Base-by-base conservation (phyloP, 2,797 vertebrate genomes). In the Sandelia bainsii region DNA sequence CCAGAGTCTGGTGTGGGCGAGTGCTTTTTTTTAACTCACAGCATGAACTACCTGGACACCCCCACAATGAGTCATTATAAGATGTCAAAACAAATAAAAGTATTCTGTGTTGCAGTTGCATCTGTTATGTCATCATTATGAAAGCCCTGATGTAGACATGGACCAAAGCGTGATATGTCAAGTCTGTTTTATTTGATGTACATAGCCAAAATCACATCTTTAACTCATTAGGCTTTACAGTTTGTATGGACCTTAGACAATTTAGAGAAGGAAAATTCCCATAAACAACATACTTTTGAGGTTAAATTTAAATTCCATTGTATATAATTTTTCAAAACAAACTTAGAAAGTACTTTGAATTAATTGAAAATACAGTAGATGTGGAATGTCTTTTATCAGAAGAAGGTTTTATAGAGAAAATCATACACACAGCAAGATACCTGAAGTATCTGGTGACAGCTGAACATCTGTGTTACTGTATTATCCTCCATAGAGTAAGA, bases 401-500 rank as follows among this genome's bases (percentile, higher is more conserved):
- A 8, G 5, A 5, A 44, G 2, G 19, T 51, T 58, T 50, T 23
- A n/a, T 5, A 8, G 12, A 60, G 25, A 3, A 8, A 70, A 37
- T 27, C 49, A 22, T 16, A 39, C 57, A 16, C 57, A 16, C 50
- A 34, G 32, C 14, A 54, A 11, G 0, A 64, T 46, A 72, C 65
- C 62, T 65, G 51, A 51, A 53, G 61, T 57, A 77, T 79, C 17
- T 32, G 48, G 69, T 83, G 64, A 80, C 52, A 46, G 37, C 25
- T 67, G 27, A 76, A 86, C 81, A 91, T 83, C 89, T 91, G 89
- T 46, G 56, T 62, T 25, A 25, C 68, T 19, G 89, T 46, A 58
- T 62, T 25, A 25, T 66, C 7, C 70, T 60, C 56, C 60, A 50
- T 62, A 48, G 40, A 64, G 37, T 58, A 64, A 87, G 85, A 85